phyloP scores from a whole-genome alignment of 2,113 vertebrate genomes.

The Clupea harengus region DNA sequence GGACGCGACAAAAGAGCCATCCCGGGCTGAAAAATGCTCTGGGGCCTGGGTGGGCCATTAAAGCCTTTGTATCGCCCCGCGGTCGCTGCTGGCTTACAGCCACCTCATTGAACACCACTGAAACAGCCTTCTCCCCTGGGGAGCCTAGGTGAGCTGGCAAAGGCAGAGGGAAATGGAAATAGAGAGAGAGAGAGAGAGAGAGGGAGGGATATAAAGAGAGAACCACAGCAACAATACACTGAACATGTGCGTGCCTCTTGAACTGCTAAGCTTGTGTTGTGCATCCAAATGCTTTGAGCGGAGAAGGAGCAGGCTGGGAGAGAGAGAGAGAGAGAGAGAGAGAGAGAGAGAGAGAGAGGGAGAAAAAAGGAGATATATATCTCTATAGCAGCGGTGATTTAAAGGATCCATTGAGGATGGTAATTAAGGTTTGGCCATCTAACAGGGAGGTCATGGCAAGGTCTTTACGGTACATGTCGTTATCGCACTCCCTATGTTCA shows the following conservation, averaged over 20 bases:
- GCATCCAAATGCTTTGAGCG: no score
- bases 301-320: no score
- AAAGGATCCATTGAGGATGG: no score
- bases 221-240: no score
- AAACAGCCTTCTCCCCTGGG: background rate
- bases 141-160: background rate
- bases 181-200: no score
- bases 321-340: slow-evolving; percentile 3
- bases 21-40: background rate
- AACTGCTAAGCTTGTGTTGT: no score
- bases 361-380: background rate
- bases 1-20: background rate
- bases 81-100: background rate
- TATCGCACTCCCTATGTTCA: no score
- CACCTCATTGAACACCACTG: background rate
- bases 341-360: background rate
- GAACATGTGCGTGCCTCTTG: no score
- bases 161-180: no score
- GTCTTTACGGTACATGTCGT: no score
- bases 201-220: background rate
- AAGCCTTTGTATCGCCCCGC: background rate
- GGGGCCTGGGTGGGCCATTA: background rate
- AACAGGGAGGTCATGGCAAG: no score
- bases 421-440: no score
- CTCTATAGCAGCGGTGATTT: background rate